Percentiles rank a stretch among this genome's conserved stretches.
These are phyloP conservation scores for Thera britannica DNA, from an alignment of 2,888 invertebrate species.

Conservation along the genomic window DNA sequence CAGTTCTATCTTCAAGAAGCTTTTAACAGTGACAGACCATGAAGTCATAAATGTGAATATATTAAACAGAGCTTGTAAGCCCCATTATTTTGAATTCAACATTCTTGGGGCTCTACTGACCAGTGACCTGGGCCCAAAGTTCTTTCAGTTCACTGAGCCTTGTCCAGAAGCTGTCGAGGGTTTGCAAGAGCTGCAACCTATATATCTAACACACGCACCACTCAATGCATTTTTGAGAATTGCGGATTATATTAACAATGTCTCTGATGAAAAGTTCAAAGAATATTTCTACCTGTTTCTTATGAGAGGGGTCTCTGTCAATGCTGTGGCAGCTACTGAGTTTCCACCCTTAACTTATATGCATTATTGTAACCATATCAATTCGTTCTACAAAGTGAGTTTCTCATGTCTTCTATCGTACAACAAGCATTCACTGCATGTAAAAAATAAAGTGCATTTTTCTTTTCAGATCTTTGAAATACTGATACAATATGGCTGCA, in stretches of 20 bases:
- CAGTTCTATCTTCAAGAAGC: conserved; percentile 60
- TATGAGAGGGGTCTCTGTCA: conserved; percentile 69
- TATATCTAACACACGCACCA: conserved; percentile 66
- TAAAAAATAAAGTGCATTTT: neutral
- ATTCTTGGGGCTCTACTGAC: conserved; percentile 69
- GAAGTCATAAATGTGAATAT: conserved; percentile 63
- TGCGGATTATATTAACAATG: conserved; percentile 73
- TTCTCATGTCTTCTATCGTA: conserved; percentile 3
- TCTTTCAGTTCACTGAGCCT: conserved; percentile 66
- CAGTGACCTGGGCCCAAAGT: conserved; percentile 70
- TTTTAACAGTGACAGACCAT: conserved; percentile 62
- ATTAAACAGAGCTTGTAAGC: conserved; percentile 71
- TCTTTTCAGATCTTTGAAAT: conserved; percentile 70
- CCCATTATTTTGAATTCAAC: conserved; percentile 73
- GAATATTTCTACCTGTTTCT: conserved; percentile 73
- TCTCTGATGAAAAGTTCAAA: conserved; percentile 64
- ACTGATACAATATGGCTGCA: conserved; percentile 69
- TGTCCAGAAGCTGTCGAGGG: conserved; percentile 50
- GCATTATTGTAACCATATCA: conserved; percentile 64
- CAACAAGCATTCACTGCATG: neutral
- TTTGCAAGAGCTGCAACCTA: conserved; percentile 57
- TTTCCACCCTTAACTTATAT: conserved; percentile 78
- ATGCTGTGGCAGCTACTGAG: conserved; percentile 67
- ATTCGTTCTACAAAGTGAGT: conserved; percentile 72
- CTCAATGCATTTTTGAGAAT: conserved; percentile 72